phyloP scores from a whole-genome alignment of 1,140 invertebrate species.

The Ceratosolen solmsi region DNA sequence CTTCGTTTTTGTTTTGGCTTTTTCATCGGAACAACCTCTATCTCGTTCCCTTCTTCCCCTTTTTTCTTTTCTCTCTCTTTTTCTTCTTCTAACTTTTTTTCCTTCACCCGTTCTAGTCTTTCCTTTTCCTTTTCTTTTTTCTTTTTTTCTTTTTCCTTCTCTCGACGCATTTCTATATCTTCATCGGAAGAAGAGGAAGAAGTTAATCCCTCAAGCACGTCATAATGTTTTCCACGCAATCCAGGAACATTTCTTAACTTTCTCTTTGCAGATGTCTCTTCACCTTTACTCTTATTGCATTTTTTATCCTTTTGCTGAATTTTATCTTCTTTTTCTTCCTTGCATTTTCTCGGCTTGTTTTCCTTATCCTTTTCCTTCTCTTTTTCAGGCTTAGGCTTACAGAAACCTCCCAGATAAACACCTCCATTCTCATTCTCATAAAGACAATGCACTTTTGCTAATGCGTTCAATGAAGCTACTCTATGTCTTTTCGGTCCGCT shows the following conservation, averaged over 20 bases:
- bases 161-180: constrained; percentile 63
- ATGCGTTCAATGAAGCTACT: constrained; percentile 90
- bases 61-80: neutral
- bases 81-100: neutral
- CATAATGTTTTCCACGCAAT: constrained; percentile 87
- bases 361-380: constrained; percentile 60
- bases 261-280: constrained; percentile 70
- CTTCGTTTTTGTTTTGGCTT: constrained; percentile 69
- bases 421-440: constrained; percentile 90
- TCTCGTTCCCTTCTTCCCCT: neutral
- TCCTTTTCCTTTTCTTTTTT: constrained; percentile 21
- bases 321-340: constrained; percentile 63
- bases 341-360: constrained; percentile 56
- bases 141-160: constrained; percentile 31
- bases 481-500: constrained; percentile 85
- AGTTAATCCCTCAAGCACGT: constrained; percentile 79
- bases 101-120: neutral
- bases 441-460: constrained; percentile 92
- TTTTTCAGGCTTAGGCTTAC: constrained; percentile 70
- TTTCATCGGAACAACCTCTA: constrained; percentile 48
- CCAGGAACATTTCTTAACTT: constrained; percentile 82
- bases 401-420: constrained; percentile 77
- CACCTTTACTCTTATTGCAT: constrained; percentile 34
- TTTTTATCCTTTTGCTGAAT: constrained; percentile 53
- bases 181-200: constrained; percentile 73